Percentiles rank a stretch among this genome's conserved stretches.
These are phyloP conservation scores for Malurus alboscapulatus DNA, from an alignment of 2,113 vertebrate genomes.

Conservation along the genomic window DNA sequence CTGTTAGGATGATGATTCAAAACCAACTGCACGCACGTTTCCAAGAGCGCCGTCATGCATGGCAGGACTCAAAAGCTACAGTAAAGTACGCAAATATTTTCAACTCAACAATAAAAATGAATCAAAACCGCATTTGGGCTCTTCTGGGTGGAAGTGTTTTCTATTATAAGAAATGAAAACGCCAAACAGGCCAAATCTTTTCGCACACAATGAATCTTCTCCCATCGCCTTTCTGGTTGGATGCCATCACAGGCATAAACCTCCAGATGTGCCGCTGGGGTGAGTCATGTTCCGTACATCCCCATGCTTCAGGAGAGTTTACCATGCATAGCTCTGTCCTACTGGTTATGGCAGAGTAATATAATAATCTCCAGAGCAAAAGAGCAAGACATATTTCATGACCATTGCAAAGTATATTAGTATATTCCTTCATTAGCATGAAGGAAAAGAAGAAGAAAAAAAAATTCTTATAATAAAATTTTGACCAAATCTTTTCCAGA, in stretches of 20 bases:
- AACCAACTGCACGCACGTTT: fast-evolving
- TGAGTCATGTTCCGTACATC: slow-evolving; percentile 24
- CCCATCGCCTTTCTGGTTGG: slow-evolving; percentile 15
- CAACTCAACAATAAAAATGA: slow-evolving; percentile 43
- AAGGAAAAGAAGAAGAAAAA: slow-evolving; percentile 9
- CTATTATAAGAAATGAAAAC: slow-evolving; percentile 38
- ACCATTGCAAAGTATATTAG: neutral
- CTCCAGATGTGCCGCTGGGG: neutral
- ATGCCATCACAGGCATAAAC: slow-evolving; percentile 25
- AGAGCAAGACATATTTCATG: slow-evolving; percentile 6
- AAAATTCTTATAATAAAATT: neutral
- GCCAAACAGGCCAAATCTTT: slow-evolving; percentile 33
- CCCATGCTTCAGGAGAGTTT: neutral
- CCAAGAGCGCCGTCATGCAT: neutral
- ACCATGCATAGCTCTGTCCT: slow-evolving; percentile 2
- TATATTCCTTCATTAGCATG: too few species aligned
- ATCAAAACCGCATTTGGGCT: slow-evolving; percentile 39
- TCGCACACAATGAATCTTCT: slow-evolving; percentile 40
- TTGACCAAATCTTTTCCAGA: slow-evolving; percentile 56
- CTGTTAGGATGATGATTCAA: neutral
- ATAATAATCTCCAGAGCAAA: slow-evolving; percentile 49
- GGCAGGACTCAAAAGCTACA: slow-evolving; percentile 25
- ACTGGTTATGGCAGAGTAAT: neutral
- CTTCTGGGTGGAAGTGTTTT: slow-evolving; percentile 35
- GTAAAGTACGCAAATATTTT: slow-evolving; percentile 17